These are phyloP conservation scores for Pygoscelis antarcticus DNA, from an alignment of 2,113 vertebrate species.

Conservation along the genomic window DNA sequence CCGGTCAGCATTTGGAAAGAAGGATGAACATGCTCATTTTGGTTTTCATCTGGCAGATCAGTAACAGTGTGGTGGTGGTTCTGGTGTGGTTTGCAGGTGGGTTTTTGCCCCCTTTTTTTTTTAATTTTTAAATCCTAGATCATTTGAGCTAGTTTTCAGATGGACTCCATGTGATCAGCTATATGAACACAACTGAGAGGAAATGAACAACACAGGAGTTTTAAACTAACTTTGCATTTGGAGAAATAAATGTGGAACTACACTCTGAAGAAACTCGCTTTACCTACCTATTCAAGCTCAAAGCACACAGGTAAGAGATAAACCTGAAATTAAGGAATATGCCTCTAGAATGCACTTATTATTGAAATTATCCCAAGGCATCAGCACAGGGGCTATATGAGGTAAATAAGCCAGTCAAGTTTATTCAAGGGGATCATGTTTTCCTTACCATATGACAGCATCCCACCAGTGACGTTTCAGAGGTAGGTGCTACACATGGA, in stretches of 20 bases:
- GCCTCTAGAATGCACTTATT: background rate
- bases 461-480: background rate
- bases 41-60: background rate
- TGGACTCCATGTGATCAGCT: background rate
- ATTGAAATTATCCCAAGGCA: background rate
- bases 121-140: background rate
- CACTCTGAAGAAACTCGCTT: background rate
- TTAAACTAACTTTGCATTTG: background rate
- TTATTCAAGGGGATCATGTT: background rate
- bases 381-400: background rate
- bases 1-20: background rate
- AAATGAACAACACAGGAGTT: background rate
- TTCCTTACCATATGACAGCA: background rate
- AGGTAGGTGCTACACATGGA: background rate
- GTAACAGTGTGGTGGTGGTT: background rate
- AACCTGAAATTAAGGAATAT: background rate
- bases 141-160: background rate
- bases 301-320: background rate
- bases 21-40: background rate
- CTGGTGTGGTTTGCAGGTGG: background rate
- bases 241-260: background rate
- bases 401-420: background rate
- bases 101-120: background rate
- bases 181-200: background rate
- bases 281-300: background rate